Base-by-base conservation (phyloP, 2,888 invertebrate genomes). In the Diplazon laetatorius region DNA sequence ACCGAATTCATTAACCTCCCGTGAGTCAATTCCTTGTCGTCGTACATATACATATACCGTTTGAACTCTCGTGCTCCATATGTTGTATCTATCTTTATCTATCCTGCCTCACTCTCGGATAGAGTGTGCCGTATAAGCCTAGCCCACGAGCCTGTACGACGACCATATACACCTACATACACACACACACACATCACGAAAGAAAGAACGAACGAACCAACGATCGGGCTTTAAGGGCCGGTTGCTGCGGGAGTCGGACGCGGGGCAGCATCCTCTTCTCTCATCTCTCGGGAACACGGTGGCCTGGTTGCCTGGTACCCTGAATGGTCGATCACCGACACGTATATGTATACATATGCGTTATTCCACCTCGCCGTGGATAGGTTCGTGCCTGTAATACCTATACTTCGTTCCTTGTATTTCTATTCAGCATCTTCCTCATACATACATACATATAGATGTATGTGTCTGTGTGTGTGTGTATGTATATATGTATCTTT, bases 271-370 rank as follows among this genome's bases (percentile, higher is more conserved):
- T 68, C 68, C 83, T 81, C 68, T 52, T 57, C 78, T 57, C 78
- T 71, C 72, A 52, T 78, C 73, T 79, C 46, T n/a, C n/a, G n/a
- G n/a, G 60, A 70, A 80, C 66, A 68, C 80, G 78, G 60, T 83
- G 83, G 77, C 83, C 83, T 80, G 83, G 80, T 83, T 83, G 81
- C 83, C 83, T 83, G 75, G 83, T 83, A 83, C 83, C 81, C 83
- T 80, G 73, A 78, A 82, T 83, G 77, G 75, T 83, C 70, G 74
- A 77, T 74, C 78, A 75, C 78, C 62, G 55, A 78, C 71, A n/a
- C 66, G 71, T 63, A 69, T n/a, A n/a, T n/a, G n/a, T n/a, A n/a
- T n/a, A n/a, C n/a, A n/a, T n/a, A n/a, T n/a, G n/a, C 50, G 65
- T 25, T 75, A 68, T 68, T 72, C 50, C n/a, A 55, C 68, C 55